Percentiles rank a stretch among this genome's conserved stretches.
phyloP scores from a whole-genome alignment of 2,888 invertebrate species.

The Eupithecia pulchellata region DNA sequence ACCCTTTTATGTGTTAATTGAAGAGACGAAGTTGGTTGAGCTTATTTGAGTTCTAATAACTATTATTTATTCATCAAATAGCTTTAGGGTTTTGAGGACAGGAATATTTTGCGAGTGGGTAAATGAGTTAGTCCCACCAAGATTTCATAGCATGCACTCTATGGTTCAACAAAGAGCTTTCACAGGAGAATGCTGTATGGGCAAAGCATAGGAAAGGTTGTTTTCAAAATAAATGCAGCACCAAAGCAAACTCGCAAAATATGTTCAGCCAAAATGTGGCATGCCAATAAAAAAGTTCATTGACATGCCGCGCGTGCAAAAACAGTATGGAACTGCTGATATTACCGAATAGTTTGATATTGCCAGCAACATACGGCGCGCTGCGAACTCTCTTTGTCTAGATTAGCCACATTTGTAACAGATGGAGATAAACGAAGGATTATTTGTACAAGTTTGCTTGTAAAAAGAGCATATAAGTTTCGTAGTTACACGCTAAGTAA shows the following conservation, averaged over 20 bases:
- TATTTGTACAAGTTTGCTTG: slow-evolving; percentile 30
- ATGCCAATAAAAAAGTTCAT: slow-evolving; percentile 37
- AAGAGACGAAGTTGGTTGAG: not conserved
- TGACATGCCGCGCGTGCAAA: slow-evolving; percentile 35
- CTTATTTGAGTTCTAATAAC: slow-evolving; percentile 2
- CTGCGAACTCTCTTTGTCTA: slow-evolving; percentile 34
- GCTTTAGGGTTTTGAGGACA: not conserved
- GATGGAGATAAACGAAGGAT: slow-evolving; percentile 35
- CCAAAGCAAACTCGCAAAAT: slow-evolving; percentile 14
- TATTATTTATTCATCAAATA: not conserved
- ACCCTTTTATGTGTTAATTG: slow-evolving; percentile 8
- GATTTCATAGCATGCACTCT: not conserved
- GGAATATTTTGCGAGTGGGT: not conserved
- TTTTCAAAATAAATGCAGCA: not conserved
- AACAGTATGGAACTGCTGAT: slow-evolving; percentile 35
- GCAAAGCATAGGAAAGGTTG: not conserved
- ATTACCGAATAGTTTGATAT: slow-evolving; percentile 40
- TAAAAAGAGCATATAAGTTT: slow-evolving; percentile 29
- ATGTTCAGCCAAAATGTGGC: slow-evolving; percentile 30
- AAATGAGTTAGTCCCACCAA: not conserved
- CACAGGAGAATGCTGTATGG: not conserved
- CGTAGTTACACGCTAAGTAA: slow-evolving; percentile 17
- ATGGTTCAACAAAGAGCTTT: not conserved
- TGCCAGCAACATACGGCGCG: slow-evolving; percentile 33
- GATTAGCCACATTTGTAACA: slow-evolving; percentile 39